Base-by-base conservation (phyloP, 2,888 invertebrate species). In the Drosophila mulleri region DNA sequence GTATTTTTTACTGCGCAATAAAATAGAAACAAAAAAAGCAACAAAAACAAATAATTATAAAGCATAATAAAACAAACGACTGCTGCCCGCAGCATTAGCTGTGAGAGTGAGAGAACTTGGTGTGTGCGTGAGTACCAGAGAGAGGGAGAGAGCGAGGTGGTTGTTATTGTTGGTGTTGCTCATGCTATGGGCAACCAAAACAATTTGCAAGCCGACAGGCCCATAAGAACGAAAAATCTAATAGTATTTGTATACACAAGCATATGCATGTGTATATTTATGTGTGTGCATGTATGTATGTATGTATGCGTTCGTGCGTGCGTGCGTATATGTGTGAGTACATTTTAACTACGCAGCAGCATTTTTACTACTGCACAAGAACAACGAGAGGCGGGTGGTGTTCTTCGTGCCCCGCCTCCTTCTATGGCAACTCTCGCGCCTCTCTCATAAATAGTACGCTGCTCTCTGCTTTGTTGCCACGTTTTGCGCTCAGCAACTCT, bases 291-390 rank as follows among this genome's bases (percentile, higher is more conserved):
- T 63, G 41, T 52, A 35, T 26, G 60, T 56, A 71, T 47, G 39
- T 64, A 47, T 68, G 48, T 47, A 39, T 60, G 44, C 37, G 47
- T 62, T n/a, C 37, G 47, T 62, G 37, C 26, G 44, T 64, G 29
- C 52, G 42, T 67, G 16, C 47, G 44, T 70, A 37, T 58, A 39
- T 64, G 61, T 68, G 35, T 63, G 67, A 77, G 68, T 62, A 42
- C 67, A 45, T 67, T 89, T 67, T 83, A 89, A 89, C 84, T 83
- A 89, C 84, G 84, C 84, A 88, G 78, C 87, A 88, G 73, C 67
- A 75, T 72, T 78, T 82, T 67, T 76, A 72, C 79, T 79, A 72
- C 64, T 82, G 67, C 83, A 73, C 54, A 81, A 57, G 57, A 69
- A 54, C 37, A 53, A 59, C n/a, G 44, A 26, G 61, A 64, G 66